A percentile compares a stretch with the other conserved stretches of the same genome.
Evolutionary conservation across 2,888 invertebrate genomes (phyloP).

Genomic region (Galeopsomyia nigrocyanea): DNA sequence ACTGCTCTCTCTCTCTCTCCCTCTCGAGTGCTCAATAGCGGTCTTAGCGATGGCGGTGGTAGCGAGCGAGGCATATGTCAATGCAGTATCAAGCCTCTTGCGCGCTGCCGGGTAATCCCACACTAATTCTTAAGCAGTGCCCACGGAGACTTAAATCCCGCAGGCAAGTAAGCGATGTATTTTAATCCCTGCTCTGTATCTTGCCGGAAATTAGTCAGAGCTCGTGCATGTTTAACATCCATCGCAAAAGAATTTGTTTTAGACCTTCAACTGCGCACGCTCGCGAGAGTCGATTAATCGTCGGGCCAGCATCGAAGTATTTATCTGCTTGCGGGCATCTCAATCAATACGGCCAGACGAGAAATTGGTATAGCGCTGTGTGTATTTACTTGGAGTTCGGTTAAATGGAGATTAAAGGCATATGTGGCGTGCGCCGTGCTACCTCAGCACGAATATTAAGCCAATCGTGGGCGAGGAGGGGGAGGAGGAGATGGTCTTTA

Average conservation of each 20-base stretch:
- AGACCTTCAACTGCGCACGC: no score
- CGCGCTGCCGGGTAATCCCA: conserved; percentile 11
- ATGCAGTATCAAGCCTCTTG: conserved; percentile 11
- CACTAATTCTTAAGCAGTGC: conserved; percentile 26
- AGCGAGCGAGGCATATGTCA: conserved; percentile 23
- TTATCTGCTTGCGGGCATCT: not conserved
- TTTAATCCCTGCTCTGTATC: conserved; percentile 24
- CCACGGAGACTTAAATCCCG: conserved; percentile 25
- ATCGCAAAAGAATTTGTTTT: no score
- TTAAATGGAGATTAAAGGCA: conserved; percentile 43
- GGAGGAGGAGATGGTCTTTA: no score
- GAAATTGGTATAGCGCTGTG: conserved; percentile 7
- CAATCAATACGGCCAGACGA: conserved; percentile 36
- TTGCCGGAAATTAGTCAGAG: not conserved
- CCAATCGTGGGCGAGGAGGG: not conserved
- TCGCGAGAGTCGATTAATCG: no score
- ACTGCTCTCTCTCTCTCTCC: no score
- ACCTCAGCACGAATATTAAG: conserved; percentile 20
- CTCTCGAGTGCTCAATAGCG: no score
- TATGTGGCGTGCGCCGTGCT: not conserved
- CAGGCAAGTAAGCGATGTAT: conserved; percentile 12
- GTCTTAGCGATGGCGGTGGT: not conserved
- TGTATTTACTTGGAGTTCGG: conserved; percentile 42
- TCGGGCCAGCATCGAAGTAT: not conserved
- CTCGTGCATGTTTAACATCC: no score